Evolutionary conservation across 2,797 vertebrate genomes (phyloP), one percentile per base, ranked within the genome.

Genomic region (Anguilla obscura): DNA sequence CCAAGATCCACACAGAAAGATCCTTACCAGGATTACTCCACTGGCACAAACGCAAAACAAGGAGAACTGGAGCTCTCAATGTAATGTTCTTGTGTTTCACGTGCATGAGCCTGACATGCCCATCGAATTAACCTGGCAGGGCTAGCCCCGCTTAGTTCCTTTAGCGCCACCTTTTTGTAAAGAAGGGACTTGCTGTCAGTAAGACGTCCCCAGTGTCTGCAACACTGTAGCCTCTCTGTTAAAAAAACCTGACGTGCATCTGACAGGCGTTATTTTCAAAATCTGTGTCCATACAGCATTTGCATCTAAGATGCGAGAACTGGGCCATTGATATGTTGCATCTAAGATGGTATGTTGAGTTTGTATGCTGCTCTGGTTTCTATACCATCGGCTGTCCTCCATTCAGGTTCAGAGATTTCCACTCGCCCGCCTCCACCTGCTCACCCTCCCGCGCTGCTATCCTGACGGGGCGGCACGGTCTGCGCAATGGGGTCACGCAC

Each of bases 371-470:
- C 36, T 6, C 14, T 86, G 36, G 9, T 71, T 86, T 85, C n/a
- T 40, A 86, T 36, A n/a, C 36, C 21, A 16, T 40, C 84, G 40
- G 56, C 83, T 85, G 14, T 36, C 60, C 50, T 85, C 84, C 3
- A 2, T 18, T 12, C 92, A 99, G 99, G 91, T 96, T 99, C 1
- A 95, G 96, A 91, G 98, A 99, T 89, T 99, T 99, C 92, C 99
- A 99, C 85, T 96, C 98, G 0, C 97, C 98, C 0, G 98, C 98
- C 0, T 99, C 99, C 18, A 98, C 98, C 16, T 99, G 99, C 92
- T 99, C 98, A 0, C 99, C 99, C 0, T 99, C 99, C 40, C 96
- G 99, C 0, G 99, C 99, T 24, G 96, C 98, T 12, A 93, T 99
- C 91, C 96, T 99, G 80, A 99, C 99, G 0, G 98, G 98, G 1